phyloP scores from a whole-genome alignment of 2,797 vertebrate species.

The Anableps anableps region DNA sequence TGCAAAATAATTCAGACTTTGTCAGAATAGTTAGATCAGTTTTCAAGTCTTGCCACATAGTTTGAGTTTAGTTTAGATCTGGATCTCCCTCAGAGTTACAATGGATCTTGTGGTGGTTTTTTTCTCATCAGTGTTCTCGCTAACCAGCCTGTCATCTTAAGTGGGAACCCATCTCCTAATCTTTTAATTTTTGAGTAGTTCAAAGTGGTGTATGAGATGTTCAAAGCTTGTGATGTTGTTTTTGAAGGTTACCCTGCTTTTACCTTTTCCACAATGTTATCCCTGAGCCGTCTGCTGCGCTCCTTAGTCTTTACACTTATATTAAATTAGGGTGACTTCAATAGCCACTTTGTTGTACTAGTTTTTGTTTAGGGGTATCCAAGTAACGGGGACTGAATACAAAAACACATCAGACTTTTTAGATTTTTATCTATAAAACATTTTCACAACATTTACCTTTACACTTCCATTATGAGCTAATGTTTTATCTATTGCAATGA shows the following conservation, averaged over 20 bases:
- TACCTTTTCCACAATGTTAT: not conserved
- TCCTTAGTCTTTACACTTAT: not conserved
- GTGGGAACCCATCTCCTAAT: not conserved
- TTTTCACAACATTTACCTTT: not conserved
- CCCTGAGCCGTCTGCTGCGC: not conserved
- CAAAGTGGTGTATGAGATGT: not conserved
- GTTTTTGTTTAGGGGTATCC: not conserved
- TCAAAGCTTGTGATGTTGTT: not conserved
- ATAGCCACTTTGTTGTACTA: not conserved
- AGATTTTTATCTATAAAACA: not conserved
- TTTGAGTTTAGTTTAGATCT: not conserved
- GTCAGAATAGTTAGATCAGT: not conserved
- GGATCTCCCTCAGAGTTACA: not conserved
- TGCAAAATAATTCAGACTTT: not conserved
- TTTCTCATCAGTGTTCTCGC: not conserved
- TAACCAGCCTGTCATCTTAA: not conserved
- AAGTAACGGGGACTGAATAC: not conserved
- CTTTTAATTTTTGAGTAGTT: not conserved
- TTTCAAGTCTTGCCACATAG: not conserved
- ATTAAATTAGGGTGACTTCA: not conserved
- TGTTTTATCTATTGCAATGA: too few relatives aligned
- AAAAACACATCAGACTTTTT: not conserved
- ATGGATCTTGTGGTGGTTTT: not conserved
- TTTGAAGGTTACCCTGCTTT: not conserved
- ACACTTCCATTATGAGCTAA: not conserved